A percentile compares a stretch with the other conserved stretches of the same genome.
Conservation (phyloP, 2,113 vertebrate genomes). For the Hucho hucho region DNA sequence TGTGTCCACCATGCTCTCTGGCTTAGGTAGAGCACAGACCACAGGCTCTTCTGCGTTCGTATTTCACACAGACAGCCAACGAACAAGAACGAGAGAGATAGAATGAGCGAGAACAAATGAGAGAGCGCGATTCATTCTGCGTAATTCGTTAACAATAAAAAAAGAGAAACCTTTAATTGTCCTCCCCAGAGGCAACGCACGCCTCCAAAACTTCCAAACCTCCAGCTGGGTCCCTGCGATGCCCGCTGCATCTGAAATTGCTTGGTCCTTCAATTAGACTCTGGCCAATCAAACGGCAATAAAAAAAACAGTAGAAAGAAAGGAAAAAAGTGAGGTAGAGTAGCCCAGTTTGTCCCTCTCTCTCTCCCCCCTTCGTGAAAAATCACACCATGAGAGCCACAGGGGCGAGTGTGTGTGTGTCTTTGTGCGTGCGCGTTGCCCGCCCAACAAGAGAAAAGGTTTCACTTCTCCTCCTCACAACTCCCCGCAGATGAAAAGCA, state of each 20-base stretch:
- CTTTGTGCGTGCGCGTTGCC: no score
- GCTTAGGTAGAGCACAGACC: no score
- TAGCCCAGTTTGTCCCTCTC: no score
- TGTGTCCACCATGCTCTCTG: slow-evolving; percentile 19
- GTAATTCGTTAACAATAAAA: slow-evolving; percentile 65
- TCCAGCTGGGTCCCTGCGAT: slow-evolving; percentile 51
- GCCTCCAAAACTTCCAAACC: slow-evolving; percentile 14
- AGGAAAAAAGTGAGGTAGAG: background rate
- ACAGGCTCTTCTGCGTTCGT: background rate
- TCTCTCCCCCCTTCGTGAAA: background rate
- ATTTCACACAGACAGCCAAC: background rate
- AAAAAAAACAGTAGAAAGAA: slow-evolving; percentile 48
- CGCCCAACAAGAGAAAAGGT: background rate
- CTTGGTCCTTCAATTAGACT: slow-evolving; percentile 54
- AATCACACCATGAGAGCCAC: slow-evolving; percentile 10
- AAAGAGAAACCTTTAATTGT: slow-evolving; percentile 64
- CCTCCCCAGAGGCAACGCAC: slow-evolving; percentile 59
- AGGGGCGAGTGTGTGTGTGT: background rate
- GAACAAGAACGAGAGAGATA: background rate
- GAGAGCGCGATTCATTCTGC: background rate
- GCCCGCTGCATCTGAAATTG: slow-evolving; percentile 38
- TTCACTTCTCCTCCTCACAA: background rate
- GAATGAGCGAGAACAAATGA: no score
- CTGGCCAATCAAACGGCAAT: slow-evolving; percentile 31
- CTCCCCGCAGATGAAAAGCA: background rate